Evolutionary conservation across 2,797 vertebrate species (phyloP).

Genomic region (Tachyglossus aculeatus): DNA sequence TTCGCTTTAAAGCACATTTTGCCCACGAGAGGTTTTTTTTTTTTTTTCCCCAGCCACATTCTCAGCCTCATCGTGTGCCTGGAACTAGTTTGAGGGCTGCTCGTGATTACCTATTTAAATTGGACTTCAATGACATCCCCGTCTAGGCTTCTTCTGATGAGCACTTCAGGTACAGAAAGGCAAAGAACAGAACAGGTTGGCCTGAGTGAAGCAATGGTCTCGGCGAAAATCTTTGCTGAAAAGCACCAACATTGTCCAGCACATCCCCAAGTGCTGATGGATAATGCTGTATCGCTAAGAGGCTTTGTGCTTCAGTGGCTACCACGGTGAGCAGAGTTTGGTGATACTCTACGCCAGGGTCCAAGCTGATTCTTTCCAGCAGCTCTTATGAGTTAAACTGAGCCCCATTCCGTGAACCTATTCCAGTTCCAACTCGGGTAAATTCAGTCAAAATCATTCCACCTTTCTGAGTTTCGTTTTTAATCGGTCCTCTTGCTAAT

Average conservation of each 20-base stretch:
- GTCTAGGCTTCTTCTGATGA: not conserved
- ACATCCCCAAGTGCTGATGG: not conserved
- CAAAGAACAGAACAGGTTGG: not conserved
- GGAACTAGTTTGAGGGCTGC: not conserved
- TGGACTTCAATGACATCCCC: constrained; percentile 2
- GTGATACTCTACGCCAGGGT: not conserved
- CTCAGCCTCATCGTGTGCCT: not conserved
- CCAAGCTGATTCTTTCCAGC: not conserved
- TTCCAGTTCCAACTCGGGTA: not conserved
- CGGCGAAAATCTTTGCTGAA: not conserved
- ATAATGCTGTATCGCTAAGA: not conserved
- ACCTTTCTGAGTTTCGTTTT: not conserved
- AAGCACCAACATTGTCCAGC: not conserved
- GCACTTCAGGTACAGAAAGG: not conserved
- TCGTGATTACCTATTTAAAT: not conserved
- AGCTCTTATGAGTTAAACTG: not conserved
- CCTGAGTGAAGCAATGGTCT: not conserved
- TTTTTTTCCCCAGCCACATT: not conserved
- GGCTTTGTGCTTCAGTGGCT: not conserved
- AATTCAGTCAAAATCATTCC: not conserved
- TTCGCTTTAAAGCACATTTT: not conserved
- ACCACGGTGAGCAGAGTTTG: not conserved
- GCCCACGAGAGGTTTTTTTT: not conserved
- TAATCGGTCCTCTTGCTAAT: not conserved
- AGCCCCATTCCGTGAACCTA: not conserved